Base-by-base conservation (phyloP, 2,113 vertebrate genomes). In the Formicarius rufipectus region DNA sequence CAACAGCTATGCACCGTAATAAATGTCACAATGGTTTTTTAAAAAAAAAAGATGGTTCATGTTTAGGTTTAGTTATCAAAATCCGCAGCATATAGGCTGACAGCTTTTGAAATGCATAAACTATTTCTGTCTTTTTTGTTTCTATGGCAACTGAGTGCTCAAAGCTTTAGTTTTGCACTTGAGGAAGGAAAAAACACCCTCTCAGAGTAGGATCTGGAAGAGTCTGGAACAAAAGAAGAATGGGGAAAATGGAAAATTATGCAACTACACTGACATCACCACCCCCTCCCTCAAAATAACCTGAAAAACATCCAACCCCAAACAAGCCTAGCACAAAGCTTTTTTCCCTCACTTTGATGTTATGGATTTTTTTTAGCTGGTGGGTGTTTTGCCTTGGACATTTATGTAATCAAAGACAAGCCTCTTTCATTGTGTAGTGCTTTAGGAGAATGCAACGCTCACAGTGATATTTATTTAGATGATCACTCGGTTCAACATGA, bases 31-130 rank as follows among this genome's bases (percentile, higher is more conserved):
- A 66, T 92, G 78, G 49, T 31, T 59, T 89, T 93, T 67, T 50
- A 27, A 50, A 50, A 50, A 52, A 86, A 93, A 97, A 97, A 72
- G 91, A 97, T 95, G 76, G 91, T 74, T 97, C 44, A 17, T 97
- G 84, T 98, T 96, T 97, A 98, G 97, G 96, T 98, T 98, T 98
- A 97, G 97, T 97, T 98, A 98, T 98, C 97, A 98, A 98, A 98
- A 98, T 97, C 97, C 95, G 96, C 95, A 97, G 96, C 90, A 97
- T 97, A 98, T 95, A 98, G 96, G 91, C 97, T 98, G 98, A 97
- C 97, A 97, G 98, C 97, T 98, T 98, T 98, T 98, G 98, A 98
- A 98, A 97, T 97, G 97, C 97, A 98, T 97, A 98, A 98, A 98
- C 96, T 97, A 97, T 97, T 98, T 98, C 97, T 98, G 92, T 97